A percentile compares a stretch with the other conserved stretches of the same genome.
These are phyloP conservation scores for Nasua narica DNA, from an alignment of 2,797 vertebrate species.

Conservation along the genomic window DNA sequence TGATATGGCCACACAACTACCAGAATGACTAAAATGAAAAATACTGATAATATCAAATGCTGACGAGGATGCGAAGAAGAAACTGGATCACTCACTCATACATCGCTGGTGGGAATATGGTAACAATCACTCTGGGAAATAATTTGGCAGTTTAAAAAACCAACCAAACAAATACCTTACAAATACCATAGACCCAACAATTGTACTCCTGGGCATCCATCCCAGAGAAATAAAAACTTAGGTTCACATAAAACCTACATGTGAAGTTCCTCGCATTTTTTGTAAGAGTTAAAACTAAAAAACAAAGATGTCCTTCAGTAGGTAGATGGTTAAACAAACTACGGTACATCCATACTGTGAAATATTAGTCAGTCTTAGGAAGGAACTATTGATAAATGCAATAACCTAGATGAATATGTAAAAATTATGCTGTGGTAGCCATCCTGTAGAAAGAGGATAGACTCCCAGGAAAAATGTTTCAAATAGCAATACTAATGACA, in stretches of 20 bases:
- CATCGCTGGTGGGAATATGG: neutral
- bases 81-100: neutral
- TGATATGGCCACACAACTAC: neutral
- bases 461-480: neutral
- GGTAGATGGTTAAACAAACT: neutral
- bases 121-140: neutral
- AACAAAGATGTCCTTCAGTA: neutral
- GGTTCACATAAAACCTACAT: neutral
- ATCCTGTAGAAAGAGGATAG: neutral
- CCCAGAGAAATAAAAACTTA: constrained; percentile 12
- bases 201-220: neutral
- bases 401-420: neutral
- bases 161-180: neutral
- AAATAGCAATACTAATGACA: neutral
- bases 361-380: neutral
- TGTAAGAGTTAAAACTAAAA: neutral
- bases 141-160: neutral
- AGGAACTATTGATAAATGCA: neutral
- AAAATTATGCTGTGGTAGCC: neutral
- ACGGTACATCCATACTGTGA: too few relatives aligned
- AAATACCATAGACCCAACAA: neutral
- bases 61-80: neutral
- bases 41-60: neutral
- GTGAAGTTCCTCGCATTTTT: neutral
- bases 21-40: neutral